Conservation (phyloP, 2,888 invertebrate species). For the Lycocerus yunnanus region DNA sequence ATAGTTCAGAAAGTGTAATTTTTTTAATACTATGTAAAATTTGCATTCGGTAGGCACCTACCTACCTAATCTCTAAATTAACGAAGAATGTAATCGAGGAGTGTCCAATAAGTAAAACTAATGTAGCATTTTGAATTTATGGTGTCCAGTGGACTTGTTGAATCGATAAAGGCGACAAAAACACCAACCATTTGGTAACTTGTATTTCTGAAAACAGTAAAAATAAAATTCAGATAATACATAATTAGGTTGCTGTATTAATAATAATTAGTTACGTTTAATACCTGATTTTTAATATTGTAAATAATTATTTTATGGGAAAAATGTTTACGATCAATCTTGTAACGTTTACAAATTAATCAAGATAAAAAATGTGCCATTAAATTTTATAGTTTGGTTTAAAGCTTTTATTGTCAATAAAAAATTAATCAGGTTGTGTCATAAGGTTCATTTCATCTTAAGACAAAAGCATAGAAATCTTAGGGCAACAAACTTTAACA, state of each 20-base stretch:
- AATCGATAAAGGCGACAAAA: slow-evolving; percentile 49
- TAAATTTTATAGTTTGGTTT: slow-evolving; percentile 18
- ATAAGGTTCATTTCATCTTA: neutral
- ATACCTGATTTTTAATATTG: neutral
- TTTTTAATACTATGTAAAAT: neutral
- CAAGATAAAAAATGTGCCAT: slow-evolving; percentile 16
- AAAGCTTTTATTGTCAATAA: slow-evolving; percentile 21
- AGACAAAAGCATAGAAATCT: neutral
- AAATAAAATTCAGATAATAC: neutral
- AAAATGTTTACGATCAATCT: slow-evolving; percentile 25
- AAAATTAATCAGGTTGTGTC: slow-evolving; percentile 8
- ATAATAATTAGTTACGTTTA: slow-evolving; percentile 2
- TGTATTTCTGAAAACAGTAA: neutral
- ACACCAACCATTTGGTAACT: slow-evolving; percentile 24
- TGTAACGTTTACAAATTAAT: slow-evolving; percentile 26
- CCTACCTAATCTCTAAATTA: neutral
- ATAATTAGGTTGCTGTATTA: neutral
- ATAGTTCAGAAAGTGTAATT: neutral
- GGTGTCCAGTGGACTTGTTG: slow-evolving; percentile 49
- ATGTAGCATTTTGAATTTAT: slow-evolving; percentile 51
- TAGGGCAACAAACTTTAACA: neutral
- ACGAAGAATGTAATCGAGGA: slow-evolving; percentile 34
- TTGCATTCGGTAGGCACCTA: neutral
- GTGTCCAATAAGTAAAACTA: slow-evolving; percentile 43
- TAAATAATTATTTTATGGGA: neutral